Base-by-base conservation (phyloP, 2,113 vertebrate species). In the Acanthochromis polyacanthus region DNA sequence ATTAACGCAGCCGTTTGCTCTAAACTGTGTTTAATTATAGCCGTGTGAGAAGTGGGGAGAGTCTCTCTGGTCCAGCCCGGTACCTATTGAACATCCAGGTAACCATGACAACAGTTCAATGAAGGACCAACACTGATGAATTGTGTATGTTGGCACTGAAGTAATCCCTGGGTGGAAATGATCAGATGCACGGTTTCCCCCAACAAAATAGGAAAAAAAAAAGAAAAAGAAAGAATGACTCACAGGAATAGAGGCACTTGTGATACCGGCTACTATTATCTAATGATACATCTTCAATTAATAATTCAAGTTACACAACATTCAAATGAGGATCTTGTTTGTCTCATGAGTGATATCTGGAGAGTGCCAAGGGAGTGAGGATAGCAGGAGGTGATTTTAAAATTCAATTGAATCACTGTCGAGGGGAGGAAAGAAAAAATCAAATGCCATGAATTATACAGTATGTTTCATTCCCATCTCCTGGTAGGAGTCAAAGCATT, bases 11-110 rank as follows among this genome's bases (percentile, higher is more conserved):
- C 14, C 1, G 64, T 84, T 81, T 25, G 25, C 64, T 87, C 58
- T 81, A 89, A 88, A 88, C 89, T 88, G 76, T 68, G 78, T 91
- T 92, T 94, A 93, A 94, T 93, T 92, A 93, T 90, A 92, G 84
- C 88, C 61, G n/a, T 57, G 66, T 15, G 58, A 80, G 74, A 78
- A 53, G 61, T 51, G 71, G 73, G 71, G 78, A 78, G 81, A 69
- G 82, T 74, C 83, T 81, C 75, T 88, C 51, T 2, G 16, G 83
- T 87, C 78, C 73, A 75, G 71, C 77, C 86, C 55, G 1, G 52
- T 75, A 87, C 88, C 69, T 80, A 88, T 91, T 53, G 71, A 92
- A 88, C 88, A 72, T 63, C 55, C 81, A 55, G 78, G 93, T 95
- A 82, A 86, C 89, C 92, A 91, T 93, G 92, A 89, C 85, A 89